A percentile compares a stretch with the other conserved stretches of the same genome.
Evolutionary conservation across 2,888 invertebrate genomes (phyloP).

Genomic region (Sarcophaga variegata): DNA sequence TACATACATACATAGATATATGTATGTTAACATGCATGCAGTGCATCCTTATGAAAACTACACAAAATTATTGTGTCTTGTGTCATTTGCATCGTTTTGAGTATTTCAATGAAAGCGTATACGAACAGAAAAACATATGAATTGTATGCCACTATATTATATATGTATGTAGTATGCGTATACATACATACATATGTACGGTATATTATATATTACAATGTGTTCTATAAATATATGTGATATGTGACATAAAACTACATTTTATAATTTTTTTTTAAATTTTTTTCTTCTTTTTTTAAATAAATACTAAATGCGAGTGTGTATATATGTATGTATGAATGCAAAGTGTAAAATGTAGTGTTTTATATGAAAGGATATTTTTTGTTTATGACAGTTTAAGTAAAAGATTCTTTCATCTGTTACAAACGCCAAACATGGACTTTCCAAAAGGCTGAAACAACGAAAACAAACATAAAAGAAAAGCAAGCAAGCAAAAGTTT

Average conservation of each 20-base stretch:
- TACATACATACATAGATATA: neutral
- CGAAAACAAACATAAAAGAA: neutral
- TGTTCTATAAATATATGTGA: no score
- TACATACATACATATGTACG: no score
- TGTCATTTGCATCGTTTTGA: constrained; percentile 1
- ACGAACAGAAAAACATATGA: neutral
- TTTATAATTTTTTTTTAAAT: no score
- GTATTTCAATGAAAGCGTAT: neutral
- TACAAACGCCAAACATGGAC: constrained; percentile 44
- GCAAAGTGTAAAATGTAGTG: no score
- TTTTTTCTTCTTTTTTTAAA: no score
- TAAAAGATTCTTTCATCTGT: constrained; percentile 53
- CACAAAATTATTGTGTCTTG: constrained; percentile 15
- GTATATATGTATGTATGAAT: neutral
- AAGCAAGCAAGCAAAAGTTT: no score
- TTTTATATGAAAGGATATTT: neutral
- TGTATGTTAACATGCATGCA: neutral
- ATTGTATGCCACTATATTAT: no score
- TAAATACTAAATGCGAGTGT: neutral
- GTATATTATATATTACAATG: no score
- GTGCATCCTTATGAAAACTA: neutral
- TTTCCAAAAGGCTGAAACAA: constrained; percentile 29
- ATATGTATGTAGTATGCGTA: no score
- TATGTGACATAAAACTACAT: no score
- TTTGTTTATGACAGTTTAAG: constrained; percentile 50